A percentile compares a stretch with the other conserved stretches of the same genome.
These are phyloP conservation scores for Drosophila pachea DNA, from an alignment of 1,140 invertebrate genomes.

Conservation along the genomic window DNA sequence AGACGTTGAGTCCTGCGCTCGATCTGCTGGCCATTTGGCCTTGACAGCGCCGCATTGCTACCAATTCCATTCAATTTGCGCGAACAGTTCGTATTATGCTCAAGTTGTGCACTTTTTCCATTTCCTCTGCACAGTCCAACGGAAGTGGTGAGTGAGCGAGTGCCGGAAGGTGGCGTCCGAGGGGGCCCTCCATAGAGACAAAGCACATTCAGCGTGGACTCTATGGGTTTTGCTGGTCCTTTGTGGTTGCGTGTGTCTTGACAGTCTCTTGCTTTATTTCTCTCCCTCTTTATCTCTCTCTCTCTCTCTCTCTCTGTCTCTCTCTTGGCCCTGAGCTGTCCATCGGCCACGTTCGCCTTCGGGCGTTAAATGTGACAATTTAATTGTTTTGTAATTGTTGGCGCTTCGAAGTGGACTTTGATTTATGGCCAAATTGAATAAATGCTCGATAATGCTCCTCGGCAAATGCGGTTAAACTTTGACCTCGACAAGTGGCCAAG, in stretches of 20 bases:
- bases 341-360: constrained; percentile 32
- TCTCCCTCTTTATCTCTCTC: too few relatives aligned
- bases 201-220: constrained; percentile 32
- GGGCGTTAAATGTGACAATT: constrained; percentile 63
- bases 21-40: constrained; percentile 62
- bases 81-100: constrained; percentile 60
- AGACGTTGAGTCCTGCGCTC: constrained; percentile 54
- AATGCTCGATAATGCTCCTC: constrained; percentile 4
- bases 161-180: too few relatives aligned
- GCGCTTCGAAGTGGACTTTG: constrained; percentile 49
- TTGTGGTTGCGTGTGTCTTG: constrained; percentile 22
- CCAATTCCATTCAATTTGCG: constrained; percentile 33
- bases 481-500: neutral
- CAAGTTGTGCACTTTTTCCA: constrained; percentile 64
- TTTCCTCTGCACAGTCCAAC: constrained; percentile 59
- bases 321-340: constrained; percentile 6
- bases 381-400: constrained; percentile 76
- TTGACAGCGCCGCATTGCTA: constrained; percentile 25
- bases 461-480: constrained; percentile 19
- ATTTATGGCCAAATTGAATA: constrained; percentile 65
- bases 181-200: too few relatives aligned
- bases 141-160: constrained; percentile 35
- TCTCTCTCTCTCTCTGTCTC: neutral
- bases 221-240: constrained; percentile 49
- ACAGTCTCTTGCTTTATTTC: constrained; percentile 4